A percentile compares a stretch with the other conserved stretches of the same genome.
These are phyloP conservation scores for Darevskia mixta DNA, from an alignment of 2,797 vertebrate species.

Conservation along the genomic window DNA sequence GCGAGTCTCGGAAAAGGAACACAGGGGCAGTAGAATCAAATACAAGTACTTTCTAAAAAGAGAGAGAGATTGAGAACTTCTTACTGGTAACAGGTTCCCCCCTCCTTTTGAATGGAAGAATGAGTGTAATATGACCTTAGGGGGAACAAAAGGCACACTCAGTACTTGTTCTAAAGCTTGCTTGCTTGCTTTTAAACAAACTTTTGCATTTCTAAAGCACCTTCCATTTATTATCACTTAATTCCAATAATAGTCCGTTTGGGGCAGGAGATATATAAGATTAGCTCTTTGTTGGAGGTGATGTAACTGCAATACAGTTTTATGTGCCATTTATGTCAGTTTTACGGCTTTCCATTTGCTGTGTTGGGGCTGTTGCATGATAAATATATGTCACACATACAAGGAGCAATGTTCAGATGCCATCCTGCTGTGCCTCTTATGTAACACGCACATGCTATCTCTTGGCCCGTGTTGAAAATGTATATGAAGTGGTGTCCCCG, in stretches of 20 bases:
- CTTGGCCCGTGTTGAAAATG: background rate
- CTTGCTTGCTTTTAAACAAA: background rate
- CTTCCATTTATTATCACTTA: background rate
- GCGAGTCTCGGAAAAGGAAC: background rate
- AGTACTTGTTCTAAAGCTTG: conserved; percentile 27
- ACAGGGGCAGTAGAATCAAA: background rate
- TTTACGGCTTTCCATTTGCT: background rate
- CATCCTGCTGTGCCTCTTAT: background rate
- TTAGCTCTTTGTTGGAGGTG: background rate
- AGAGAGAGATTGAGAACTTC: background rate
- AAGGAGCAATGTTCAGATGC: background rate
- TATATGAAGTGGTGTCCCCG: too few species aligned
- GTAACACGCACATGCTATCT: background rate
- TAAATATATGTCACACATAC: background rate
- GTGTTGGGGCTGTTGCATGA: background rate
- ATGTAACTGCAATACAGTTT: background rate
- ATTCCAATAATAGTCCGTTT: background rate
- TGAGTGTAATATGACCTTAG: conserved; percentile 7
- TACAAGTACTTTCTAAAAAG: conserved; percentile 15
- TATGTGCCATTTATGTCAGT: background rate
- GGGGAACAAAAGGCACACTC: conserved; percentile 31
- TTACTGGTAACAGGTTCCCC: background rate
- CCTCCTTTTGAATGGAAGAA: background rate
- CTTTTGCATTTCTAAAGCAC: background rate
- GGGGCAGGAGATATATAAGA: background rate